Conservation (phyloP, 2,113 vertebrate species). For the Phyllostomus discolor region DNA sequence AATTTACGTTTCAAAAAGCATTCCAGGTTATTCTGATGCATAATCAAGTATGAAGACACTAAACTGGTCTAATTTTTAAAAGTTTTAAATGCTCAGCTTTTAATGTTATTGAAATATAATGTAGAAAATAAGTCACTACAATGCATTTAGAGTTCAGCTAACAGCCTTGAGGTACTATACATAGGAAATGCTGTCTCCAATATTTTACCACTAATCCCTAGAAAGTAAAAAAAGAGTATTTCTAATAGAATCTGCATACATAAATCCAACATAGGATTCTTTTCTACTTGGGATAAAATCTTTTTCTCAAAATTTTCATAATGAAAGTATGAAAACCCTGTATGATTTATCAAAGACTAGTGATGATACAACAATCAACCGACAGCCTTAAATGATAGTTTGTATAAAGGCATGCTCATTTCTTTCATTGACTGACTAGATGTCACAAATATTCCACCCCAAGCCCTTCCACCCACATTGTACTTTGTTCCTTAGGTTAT, state of each 20-base stretch:
- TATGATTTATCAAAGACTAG: background rate
- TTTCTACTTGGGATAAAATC: background rate
- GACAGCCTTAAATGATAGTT: background rate
- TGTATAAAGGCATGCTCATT: background rate
- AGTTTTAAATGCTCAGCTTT: background rate
- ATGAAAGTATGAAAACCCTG: background rate
- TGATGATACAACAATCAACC: background rate
- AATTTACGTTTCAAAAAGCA: background rate
- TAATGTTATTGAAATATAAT: background rate
- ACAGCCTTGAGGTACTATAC: background rate
- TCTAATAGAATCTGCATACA: background rate
- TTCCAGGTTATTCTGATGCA: background rate
- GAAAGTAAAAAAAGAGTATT: background rate
- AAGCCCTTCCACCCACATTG: background rate
- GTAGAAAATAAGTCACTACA: constrained; percentile 12
- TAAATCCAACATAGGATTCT: background rate
- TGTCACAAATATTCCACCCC: background rate
- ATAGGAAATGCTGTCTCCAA: background rate
- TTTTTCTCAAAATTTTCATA: background rate
- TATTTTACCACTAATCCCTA: background rate
- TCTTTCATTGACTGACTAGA: background rate
- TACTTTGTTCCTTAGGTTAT: background rate
- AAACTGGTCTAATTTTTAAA: background rate
- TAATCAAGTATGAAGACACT: background rate
- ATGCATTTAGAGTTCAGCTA: constrained; percentile 52